Evolutionary conservation across 2,797 vertebrate genomes (phyloP), one percentile per base, ranked within the genome.

Genomic region (Fratercula arctica): DNA sequence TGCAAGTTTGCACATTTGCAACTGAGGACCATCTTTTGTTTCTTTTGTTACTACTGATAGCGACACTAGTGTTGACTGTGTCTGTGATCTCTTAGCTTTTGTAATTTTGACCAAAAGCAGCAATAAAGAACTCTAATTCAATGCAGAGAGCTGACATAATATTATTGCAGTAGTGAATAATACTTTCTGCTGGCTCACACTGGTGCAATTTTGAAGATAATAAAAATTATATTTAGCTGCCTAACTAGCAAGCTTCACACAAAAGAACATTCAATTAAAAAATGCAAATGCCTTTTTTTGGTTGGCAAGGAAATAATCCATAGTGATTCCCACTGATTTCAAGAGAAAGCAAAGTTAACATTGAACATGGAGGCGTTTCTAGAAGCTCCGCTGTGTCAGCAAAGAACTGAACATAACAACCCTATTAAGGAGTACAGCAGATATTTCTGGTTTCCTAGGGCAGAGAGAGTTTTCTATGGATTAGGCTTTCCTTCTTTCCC

Each of bases 161-260:
- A 93, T 85, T 80, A 80, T 37, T 92, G 86, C 90, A 92, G 45
- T 28, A 89, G 50, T 78, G 90, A 95, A 94, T 59, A 94, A 95
- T 25, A 67, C 48, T 82, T 95, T 91, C 73, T 89, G 75, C 86
- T 90, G 68, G 69, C 76, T 91, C 75, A 90, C 75, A 59, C 59
- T 86, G 37, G 86, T 95, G 90, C 72, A 91, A 10, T 93, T 95
- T 85, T 39, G 68, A 93, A 95, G 93, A 95, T 92, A 96, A 95
- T 87, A 94, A 93, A 95, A 96, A 89, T 83, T 92, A 91, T 75
- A 94, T 96, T 90, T 97, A 94, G 95, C 90, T 94, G 81, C 92
- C 87, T 53, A 93, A 73, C 86, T 88, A 94, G 90, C 51, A 54
- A 96, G 74, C 89, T 79, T 96, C 68, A 81, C 86, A 96, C 77